phyloP scores from a whole-genome alignment of 2,888 invertebrate genomes.

The Azorinus chamasolen region DNA sequence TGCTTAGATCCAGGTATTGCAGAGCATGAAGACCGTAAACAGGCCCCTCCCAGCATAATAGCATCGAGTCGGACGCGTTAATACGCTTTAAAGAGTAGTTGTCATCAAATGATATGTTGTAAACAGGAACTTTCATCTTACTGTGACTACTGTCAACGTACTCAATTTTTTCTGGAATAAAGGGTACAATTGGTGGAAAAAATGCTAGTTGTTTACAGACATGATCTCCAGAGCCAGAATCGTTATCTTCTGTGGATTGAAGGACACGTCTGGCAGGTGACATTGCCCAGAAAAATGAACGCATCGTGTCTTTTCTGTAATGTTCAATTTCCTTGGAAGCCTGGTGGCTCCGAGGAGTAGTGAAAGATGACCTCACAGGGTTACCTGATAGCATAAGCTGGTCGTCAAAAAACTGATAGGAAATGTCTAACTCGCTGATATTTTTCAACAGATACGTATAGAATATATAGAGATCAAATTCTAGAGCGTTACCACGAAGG shows the following conservation, averaged over 20 bases:
- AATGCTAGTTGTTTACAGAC: conserved; percentile 8
- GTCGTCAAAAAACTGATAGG: conserved; percentile 26
- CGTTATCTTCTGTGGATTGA: not conserved
- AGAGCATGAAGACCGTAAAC: conserved; percentile 26
- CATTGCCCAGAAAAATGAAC: no score
- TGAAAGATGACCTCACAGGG: no score
- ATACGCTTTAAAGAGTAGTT: conserved; percentile 21
- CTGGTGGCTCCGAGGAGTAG: not conserved
- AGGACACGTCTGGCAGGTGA: not conserved
- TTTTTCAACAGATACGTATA: conserved; percentile 11
- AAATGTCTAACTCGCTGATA: conserved; percentile 15
- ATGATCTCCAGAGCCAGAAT: not conserved
- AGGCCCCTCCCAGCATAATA: conserved; percentile 51
- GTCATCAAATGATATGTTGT: conserved; percentile 7
- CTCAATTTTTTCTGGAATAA: conserved; percentile 29
- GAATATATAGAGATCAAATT: conserved; percentile 27
- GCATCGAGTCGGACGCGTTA: conserved; percentile 20
- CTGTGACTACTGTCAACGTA: conserved; percentile 37
- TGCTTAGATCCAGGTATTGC: conserved; percentile 27
- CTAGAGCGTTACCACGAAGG: conserved; percentile 21
- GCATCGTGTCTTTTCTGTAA: not conserved
- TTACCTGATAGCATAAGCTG: not conserved
- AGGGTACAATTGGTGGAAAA: conserved; percentile 19
- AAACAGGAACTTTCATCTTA: conserved; percentile 24
- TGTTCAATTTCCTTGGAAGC: not conserved